A percentile compares a stretch with the other conserved stretches of the same genome.
phyloP scores from a whole-genome alignment of 2,888 invertebrate genomes.

The Adela reaumurella region DNA sequence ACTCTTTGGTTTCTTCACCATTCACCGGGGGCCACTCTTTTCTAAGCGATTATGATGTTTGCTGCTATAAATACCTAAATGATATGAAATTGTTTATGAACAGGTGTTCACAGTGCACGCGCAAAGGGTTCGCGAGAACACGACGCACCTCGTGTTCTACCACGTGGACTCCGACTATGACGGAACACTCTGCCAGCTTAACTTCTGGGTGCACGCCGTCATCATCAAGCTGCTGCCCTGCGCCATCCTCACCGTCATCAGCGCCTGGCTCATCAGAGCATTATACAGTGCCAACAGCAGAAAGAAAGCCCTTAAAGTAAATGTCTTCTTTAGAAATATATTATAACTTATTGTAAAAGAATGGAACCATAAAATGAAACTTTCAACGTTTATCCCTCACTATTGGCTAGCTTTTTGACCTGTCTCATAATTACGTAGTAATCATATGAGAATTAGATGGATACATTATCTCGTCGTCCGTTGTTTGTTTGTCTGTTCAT shows the following conservation, averaged over 20 bases:
- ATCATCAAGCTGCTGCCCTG: conserved; percentile 80
- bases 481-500: too few relatives aligned
- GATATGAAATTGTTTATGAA: conserved; percentile 13
- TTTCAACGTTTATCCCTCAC: too few relatives aligned
- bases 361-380: too few relatives aligned
- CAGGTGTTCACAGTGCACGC: conserved; percentile 48
- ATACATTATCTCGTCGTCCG: too few relatives aligned
- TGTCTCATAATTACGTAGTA: too few relatives aligned
- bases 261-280: conserved; percentile 67
- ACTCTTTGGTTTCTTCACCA: too few relatives aligned
- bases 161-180: conserved; percentile 55
- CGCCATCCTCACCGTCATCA: conserved; percentile 69
- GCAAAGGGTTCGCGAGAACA: conserved; percentile 18
- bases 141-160: conserved; percentile 28
- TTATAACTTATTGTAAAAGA: too few relatives aligned
- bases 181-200: conserved; percentile 62
- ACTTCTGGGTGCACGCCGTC: conserved; percentile 80
- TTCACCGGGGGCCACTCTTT: too few relatives aligned
- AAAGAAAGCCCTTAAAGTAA: conserved; percentile 58
- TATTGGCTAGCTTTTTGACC: too few relatives aligned
- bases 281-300: conserved; percentile 66
- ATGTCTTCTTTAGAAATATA: too few relatives aligned
- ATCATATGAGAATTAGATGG: too few relatives aligned
- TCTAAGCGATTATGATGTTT: too few relatives aligned
- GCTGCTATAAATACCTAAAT: neutral